A percentile compares a stretch with the other conserved stretches of the same genome.
phyloP scores from a whole-genome alignment of 2,797 vertebrate species.

The Lepus oiostolus region DNA sequence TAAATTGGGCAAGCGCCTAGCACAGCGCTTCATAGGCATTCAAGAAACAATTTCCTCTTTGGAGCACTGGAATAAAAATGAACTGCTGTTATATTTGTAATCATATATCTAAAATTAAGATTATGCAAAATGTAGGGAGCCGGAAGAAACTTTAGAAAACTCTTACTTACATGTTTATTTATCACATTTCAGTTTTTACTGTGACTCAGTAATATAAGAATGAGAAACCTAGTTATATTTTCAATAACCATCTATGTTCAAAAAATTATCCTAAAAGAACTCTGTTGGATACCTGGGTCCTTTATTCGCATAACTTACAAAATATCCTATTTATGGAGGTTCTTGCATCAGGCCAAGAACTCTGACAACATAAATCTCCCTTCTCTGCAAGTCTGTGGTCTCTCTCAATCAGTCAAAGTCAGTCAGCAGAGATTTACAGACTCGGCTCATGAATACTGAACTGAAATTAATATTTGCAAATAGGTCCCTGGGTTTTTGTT shows the following conservation, averaged over 20 bases:
- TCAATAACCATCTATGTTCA: neutral
- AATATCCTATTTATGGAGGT: slow-evolving; percentile 3
- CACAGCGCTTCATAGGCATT: neutral
- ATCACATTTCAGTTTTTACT: neutral
- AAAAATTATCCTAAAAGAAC: neutral
- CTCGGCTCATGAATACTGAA: slow-evolving; percentile 63
- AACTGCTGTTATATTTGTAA: neutral
- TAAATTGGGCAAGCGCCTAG: neutral
- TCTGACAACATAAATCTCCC: neutral
- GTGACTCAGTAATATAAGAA: slow-evolving; percentile 11
- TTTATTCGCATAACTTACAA: neutral
- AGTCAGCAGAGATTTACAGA: slow-evolving; percentile 29
- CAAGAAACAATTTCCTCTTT: slow-evolving; percentile 7
- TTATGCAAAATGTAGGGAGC: neutral
- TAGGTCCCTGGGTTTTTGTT: slow-evolving; percentile 9
- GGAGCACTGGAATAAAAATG: neutral
- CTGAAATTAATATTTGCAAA: slow-evolving; percentile 63
- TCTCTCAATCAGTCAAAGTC: neutral
- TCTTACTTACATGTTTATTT: neutral
- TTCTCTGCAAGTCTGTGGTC: slow-evolving; percentile 3
- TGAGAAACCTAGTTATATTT: neutral
- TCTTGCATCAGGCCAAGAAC: neutral
- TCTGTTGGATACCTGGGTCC: neutral
- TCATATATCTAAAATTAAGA: slow-evolving; percentile 8
- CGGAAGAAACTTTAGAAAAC: neutral